phyloP scores from a whole-genome alignment of 2,113 vertebrate genomes.

The Mus spicilegus region DNA sequence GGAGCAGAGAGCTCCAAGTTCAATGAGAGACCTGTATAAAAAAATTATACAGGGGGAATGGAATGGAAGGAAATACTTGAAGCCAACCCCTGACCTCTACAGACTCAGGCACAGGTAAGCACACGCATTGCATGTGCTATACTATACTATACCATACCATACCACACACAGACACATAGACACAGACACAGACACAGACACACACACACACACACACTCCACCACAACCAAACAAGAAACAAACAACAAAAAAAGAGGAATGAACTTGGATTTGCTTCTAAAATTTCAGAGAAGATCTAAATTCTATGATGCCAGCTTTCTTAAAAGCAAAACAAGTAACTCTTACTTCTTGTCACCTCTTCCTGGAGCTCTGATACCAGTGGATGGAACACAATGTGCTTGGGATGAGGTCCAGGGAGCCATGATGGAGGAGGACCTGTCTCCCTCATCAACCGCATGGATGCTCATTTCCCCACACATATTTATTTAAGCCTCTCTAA shows the following conservation, averaged over 20 bases:
- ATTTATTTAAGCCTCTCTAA: not conserved
- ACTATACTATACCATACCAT: not conserved
- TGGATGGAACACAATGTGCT: not conserved
- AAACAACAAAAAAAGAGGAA: not conserved
- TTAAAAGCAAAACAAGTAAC: constrained; percentile 12
- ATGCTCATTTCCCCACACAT: fast-evolving
- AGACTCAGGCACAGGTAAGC: not conserved
- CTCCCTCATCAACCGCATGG: not conserved
- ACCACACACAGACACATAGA: not conserved
- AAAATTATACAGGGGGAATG: not conserved
- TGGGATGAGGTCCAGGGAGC: not conserved
- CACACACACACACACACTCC: too few species aligned
- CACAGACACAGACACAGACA: not conserved
- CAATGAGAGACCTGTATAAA: not conserved
- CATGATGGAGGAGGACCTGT: not conserved
- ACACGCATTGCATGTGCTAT: not conserved
- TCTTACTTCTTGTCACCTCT: not conserved
- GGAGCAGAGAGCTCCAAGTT: not conserved
- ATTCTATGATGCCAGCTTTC: not conserved
- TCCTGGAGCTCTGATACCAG: not conserved
- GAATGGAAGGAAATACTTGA: not conserved
- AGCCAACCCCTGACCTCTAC: not conserved
- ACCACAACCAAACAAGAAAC: not conserved
- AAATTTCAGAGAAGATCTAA: constrained; percentile 44
- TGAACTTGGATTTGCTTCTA: constrained; percentile 51